Evolutionary conservation across 2,797 vertebrate genomes (phyloP).

Genomic region (Intellagama lesueurii): DNA sequence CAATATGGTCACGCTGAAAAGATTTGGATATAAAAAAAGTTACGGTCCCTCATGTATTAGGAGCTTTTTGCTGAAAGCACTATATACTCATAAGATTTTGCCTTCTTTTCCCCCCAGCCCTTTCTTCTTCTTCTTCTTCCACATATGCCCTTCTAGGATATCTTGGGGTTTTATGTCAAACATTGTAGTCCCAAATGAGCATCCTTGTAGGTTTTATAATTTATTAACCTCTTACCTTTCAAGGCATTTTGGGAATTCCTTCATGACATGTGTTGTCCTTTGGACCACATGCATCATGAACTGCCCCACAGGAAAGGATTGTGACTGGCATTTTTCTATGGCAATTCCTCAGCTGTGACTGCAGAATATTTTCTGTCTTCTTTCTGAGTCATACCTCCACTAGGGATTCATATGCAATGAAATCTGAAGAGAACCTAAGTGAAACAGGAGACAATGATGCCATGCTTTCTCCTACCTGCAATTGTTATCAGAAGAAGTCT

Average conservation of each 20-base stretch:
- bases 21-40: background rate
- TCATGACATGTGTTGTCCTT: background rate
- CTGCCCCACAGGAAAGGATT: background rate
- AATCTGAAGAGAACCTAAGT: conserved; percentile 27
- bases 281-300: background rate
- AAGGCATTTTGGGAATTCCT: background rate
- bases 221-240: background rate
- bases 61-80: background rate
- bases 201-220: background rate
- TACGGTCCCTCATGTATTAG: background rate
- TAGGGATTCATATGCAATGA: background rate
- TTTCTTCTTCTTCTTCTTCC: background rate
- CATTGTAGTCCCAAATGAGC: background rate
- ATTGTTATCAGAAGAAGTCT: conserved; percentile 53
- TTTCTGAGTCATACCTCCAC: conserved; percentile 48
- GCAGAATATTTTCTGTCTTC: conserved; percentile 33
- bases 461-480: conserved; percentile 31
- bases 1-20: background rate
- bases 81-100: background rate
- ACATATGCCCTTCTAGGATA: background rate
- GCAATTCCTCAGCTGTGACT: conserved; percentile 33
- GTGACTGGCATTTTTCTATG: background rate
- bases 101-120: background rate
- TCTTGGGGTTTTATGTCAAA: background rate
- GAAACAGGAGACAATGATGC: conserved; percentile 36